phyloP scores from a whole-genome alignment of 2,888 invertebrate species.

The Cantharis flavilabris region DNA sequence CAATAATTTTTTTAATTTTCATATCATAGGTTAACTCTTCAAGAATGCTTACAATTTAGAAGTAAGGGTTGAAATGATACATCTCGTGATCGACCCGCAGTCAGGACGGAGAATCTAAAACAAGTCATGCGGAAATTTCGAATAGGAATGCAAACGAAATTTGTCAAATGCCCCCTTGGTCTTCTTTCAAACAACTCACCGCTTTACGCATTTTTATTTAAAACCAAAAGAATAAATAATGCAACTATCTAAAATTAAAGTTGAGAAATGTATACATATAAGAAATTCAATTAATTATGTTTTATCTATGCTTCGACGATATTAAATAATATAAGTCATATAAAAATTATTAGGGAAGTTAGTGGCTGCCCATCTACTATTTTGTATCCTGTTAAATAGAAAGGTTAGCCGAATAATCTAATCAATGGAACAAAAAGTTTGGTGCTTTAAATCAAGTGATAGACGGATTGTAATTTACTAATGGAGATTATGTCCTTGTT shows the following conservation, averaged over 20 bases:
- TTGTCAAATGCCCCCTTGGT: constrained; percentile 51
- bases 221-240: constrained; percentile 21
- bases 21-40: constrained; percentile 1
- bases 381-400: constrained; percentile 33
- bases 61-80: constrained; percentile 40
- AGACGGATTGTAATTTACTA: constrained; percentile 51
- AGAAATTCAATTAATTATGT: neutral
- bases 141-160: constrained; percentile 55
- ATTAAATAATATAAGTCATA: constrained; percentile 21
- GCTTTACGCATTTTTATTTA: constrained; percentile 30
- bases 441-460: constrained; percentile 47
- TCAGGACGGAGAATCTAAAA: constrained; percentile 39
- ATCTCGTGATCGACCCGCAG: constrained; percentile 42
- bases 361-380: constrained; percentile 42
- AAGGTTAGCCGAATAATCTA: constrained; percentile 37
- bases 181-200: constrained; percentile 47
- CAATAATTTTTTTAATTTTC: constrained; percentile 1
- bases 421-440: constrained; percentile 37
- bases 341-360: constrained; percentile 44
- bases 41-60: constrained; percentile 24
- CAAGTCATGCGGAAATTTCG: constrained; percentile 51
- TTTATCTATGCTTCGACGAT: neutral
- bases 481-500: constrained; percentile 41
- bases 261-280: neutral
- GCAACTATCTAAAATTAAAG: constrained; percentile 7